Percentiles rank a stretch among this genome's conserved stretches.
Evolutionary conservation across 2,888 invertebrate species (phyloP).

Genomic region (Archips crataeganus): DNA sequence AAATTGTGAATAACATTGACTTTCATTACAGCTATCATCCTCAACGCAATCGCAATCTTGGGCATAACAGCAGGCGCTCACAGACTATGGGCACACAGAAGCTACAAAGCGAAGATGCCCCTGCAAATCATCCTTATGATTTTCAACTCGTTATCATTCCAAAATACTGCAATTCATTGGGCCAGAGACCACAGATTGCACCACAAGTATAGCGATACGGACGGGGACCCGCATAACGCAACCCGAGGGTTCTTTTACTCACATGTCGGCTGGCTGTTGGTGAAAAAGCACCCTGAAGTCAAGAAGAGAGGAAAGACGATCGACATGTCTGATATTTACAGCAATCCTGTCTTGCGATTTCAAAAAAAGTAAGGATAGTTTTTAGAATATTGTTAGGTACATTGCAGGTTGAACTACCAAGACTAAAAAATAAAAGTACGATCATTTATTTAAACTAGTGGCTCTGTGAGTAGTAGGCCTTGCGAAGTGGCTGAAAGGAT

Average conservation of each 20-base stretch:
- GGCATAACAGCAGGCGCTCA: conserved; percentile 92
- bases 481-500: too few species aligned
- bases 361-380: conserved; percentile 90
- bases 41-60: conserved; percentile 3
- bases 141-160: conserved; percentile 51
- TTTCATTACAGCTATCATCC: conserved; percentile 9
- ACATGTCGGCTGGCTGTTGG: conserved; percentile 97
- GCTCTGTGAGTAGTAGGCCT: too few species aligned
- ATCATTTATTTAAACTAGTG: too few species aligned
- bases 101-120: conserved; percentile 96
- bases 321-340: conserved; percentile 93
- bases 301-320: conserved; percentile 87
- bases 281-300: conserved; percentile 95
- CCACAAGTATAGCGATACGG: conserved; percentile 95
- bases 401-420: too few species aligned
- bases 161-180: conserved; percentile 89
- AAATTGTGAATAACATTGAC: background rate
- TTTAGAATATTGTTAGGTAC: background rate
- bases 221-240: conserved; percentile 96
- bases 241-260: conserved; percentile 96
- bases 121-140: conserved; percentile 92
- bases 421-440: too few species aligned
- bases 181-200: conserved; percentile 91
- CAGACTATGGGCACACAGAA: conserved; percentile 96
- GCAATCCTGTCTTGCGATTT: conserved; percentile 93